Conservation (phyloP, 1,140 invertebrate genomes). For the Drosophila kepulauana region DNA sequence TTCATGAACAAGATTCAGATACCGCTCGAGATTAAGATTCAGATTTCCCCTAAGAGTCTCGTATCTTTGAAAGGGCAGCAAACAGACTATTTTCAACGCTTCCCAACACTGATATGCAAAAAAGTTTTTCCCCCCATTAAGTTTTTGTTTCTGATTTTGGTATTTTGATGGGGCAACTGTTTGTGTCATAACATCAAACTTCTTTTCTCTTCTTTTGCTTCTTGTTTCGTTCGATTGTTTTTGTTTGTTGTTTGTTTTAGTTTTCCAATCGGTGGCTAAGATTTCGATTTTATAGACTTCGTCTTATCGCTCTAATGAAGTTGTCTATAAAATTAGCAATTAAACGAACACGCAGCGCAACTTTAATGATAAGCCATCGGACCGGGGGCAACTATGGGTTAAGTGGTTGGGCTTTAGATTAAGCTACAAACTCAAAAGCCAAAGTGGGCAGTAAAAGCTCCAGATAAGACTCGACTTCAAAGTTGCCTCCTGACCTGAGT, state of each 20-base stretch:
- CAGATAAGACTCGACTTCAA: constrained; percentile 3
- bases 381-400: constrained; percentile 41
- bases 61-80: constrained; percentile 58
- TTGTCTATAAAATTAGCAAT: constrained; percentile 80
- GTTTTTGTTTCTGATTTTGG: constrained; percentile 23
- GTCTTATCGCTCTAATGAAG: constrained; percentile 76
- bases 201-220: constrained; percentile 3
- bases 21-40: constrained; percentile 31
- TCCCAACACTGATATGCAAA: constrained; percentile 65
- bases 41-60: background rate
- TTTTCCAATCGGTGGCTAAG: constrained; percentile 18
- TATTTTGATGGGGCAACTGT: constrained; percentile 57
- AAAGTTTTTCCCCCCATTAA: constrained; percentile 18
- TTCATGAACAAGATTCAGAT: constrained; percentile 53
- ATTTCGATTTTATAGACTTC: constrained; percentile 66
- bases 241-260: constrained; percentile 18
- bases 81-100: constrained; percentile 43
- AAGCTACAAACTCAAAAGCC: constrained; percentile 5
- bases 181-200: constrained; percentile 68
- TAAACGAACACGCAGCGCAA: constrained; percentile 66
- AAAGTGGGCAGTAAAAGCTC: constrained; percentile 18
- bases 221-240: constrained; percentile 17
- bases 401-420: constrained; percentile 39
- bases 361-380: constrained; percentile 55
- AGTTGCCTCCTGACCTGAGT: background rate